Percentiles rank a stretch among this genome's conserved stretches.
Evolutionary conservation across 2,888 invertebrate species (phyloP).

Genomic region (Sphaerolaimus hirsutus): DNA sequence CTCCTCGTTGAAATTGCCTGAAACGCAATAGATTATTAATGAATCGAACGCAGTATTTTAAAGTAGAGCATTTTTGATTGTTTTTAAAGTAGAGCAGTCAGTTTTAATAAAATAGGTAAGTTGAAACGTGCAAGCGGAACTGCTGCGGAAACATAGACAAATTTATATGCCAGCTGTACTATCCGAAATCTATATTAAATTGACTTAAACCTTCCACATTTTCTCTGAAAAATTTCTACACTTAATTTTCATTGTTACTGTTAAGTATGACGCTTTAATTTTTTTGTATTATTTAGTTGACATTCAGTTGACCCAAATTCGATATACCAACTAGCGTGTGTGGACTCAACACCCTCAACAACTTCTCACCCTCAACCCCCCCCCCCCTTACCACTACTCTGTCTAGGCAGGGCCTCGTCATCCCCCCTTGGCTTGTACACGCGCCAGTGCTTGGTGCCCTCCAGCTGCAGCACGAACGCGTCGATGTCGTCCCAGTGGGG

Average conservation of each 20-base stretch:
- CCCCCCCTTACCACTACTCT: conserved; percentile 59
- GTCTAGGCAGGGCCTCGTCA: conserved; percentile 46
- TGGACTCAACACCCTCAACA: too few relatives aligned
- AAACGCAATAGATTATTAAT: conserved; percentile 1
- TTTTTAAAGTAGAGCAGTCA: not conserved
- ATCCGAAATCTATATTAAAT: too few relatives aligned
- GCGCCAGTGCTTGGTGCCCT: conserved; percentile 80
- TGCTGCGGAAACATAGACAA: too few relatives aligned
- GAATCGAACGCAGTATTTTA: not conserved
- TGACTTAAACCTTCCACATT: not conserved
- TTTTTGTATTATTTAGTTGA: too few relatives aligned
- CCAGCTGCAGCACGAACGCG: conserved; percentile 80
- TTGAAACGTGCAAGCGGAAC: too few relatives aligned
- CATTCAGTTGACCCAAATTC: too few relatives aligned
- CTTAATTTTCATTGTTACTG: too few relatives aligned
- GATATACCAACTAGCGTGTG: too few relatives aligned
- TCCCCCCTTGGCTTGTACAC: conserved; percentile 47
- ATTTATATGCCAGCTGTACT: too few relatives aligned
- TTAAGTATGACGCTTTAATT: too few relatives aligned
- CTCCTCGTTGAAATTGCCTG: conserved; percentile 30
- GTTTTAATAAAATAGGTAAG: not conserved
- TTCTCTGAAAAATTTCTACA: not conserved
- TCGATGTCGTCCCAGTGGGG: conserved; percentile 98
- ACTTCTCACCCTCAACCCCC: too few relatives aligned
- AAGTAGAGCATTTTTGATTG: not conserved